A percentile compares a stretch with the other conserved stretches of the same genome.
These are phyloP conservation scores for Sternarchorhynchus goeldii DNA, from an alignment of 2,797 vertebrate genomes.

Conservation along the genomic window DNA sequence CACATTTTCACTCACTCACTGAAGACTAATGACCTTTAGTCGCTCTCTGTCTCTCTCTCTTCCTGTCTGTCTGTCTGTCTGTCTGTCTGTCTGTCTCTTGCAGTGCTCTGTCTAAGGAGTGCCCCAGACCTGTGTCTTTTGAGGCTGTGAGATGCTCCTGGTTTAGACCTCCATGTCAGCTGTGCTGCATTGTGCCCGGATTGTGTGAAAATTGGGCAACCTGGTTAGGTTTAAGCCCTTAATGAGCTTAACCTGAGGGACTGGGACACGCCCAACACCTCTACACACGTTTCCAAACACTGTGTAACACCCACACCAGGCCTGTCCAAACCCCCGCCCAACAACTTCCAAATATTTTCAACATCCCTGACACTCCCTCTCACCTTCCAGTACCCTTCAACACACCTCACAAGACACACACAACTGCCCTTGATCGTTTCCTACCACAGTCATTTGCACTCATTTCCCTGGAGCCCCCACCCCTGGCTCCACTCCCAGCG, in stretches of 20 bases:
- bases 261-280: slow-evolving; percentile 10
- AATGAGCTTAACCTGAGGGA: slow-evolving; percentile 51
- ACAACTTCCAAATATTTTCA: background rate
- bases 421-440: background rate
- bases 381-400: background rate
- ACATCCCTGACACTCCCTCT: background rate
- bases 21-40: slow-evolving; percentile 44
- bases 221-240: slow-evolving; percentile 40
- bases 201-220: slow-evolving; percentile 17
- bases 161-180: slow-evolving; percentile 26
- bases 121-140: slow-evolving; percentile 9
- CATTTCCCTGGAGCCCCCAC: background rate
- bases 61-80: no score
- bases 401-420: background rate
- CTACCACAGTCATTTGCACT: no score
- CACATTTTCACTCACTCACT: slow-evolving; percentile 36
- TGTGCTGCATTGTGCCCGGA: slow-evolving; percentile 25
- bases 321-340: background rate
- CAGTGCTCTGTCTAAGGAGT: background rate
- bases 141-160: slow-evolving; percentile 35
- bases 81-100: background rate
- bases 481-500: background rate
- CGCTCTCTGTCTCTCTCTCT: slow-evolving; percentile 15
- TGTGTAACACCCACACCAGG: background rate
- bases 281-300: background rate